Evolutionary conservation across 1,140 invertebrate genomes (phyloP).

Genomic region (Zaprionus gabonicus): DNA sequence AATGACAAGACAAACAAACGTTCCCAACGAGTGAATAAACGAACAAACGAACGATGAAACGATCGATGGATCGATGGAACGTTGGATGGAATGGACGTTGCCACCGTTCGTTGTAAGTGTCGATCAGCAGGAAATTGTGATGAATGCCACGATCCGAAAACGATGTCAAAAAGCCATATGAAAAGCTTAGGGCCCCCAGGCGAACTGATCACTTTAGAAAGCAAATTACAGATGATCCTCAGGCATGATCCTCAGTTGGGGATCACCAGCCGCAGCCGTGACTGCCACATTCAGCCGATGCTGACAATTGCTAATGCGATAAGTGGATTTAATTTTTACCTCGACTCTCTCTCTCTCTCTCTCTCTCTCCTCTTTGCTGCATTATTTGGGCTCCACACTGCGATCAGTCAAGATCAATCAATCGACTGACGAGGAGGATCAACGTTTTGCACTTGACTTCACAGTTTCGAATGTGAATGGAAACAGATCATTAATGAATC

Average conservation of each 20-base stretch:
- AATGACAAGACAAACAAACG: conserved; percentile 73
- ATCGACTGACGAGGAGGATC: conserved; percentile 33
- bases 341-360: conserved; percentile 1
- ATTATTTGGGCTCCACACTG: conserved; percentile 16
- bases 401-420: conserved; percentile 72
- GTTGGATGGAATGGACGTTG: neutral
- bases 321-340: conserved; percentile 56
- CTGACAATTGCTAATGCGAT: conserved; percentile 61
- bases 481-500: conserved; percentile 38
- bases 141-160: conserved; percentile 45
- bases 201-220: conserved; percentile 67
- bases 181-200: conserved; percentile 26
- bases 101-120: conserved; percentile 58
- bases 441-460: conserved; percentile 60
- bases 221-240: conserved; percentile 76
- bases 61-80: conserved; percentile 3
- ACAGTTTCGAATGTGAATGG: conserved; percentile 33
- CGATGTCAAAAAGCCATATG: conserved; percentile 54
- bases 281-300: conserved; percentile 54
- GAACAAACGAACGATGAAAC: conserved; percentile 31
- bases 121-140: conserved; percentile 68
- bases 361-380: neutral
- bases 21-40: conserved; percentile 39
- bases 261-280: conserved; percentile 25
- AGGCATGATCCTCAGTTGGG: conserved; percentile 58